Evolutionary conservation across 2,113 vertebrate genomes (phyloP).

Genomic region (Sus scrofa): DNA sequence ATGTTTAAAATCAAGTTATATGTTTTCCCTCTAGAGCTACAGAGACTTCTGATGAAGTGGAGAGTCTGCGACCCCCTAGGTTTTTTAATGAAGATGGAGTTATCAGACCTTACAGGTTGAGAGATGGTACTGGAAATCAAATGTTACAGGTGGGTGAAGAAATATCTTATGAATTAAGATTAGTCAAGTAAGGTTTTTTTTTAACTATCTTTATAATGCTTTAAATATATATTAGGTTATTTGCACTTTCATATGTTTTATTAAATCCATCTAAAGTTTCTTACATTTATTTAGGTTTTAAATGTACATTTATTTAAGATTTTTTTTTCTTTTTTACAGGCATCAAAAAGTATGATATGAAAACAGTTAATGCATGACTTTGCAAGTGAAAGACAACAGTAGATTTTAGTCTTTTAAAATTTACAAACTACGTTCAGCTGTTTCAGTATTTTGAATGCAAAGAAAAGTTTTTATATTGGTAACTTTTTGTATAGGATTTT

Average conservation of each 20-base stretch:
- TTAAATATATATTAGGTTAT: conserved; percentile 50
- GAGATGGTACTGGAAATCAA: conserved; percentile 96
- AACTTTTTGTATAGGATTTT: conserved; percentile 64
- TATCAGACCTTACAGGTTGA: conserved; percentile 96
- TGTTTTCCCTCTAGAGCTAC: conserved; percentile 90
- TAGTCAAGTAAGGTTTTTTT: conserved; percentile 29
- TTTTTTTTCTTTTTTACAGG: conserved; percentile 77
- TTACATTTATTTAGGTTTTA: conserved; percentile 64
- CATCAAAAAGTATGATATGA: conserved; percentile 79
- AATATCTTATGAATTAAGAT: conserved; percentile 66
- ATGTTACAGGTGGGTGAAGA: conserved; percentile 96
- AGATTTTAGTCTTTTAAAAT: conserved; percentile 71
- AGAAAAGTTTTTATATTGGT: conserved; percentile 55
- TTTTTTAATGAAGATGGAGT: conserved; percentile 98
- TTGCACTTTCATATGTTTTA: conserved; percentile 42
- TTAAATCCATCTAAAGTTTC: conserved; percentile 62
- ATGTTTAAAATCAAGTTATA: not conserved
- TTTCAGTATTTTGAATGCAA: conserved; percentile 77
- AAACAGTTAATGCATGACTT: conserved; percentile 80
- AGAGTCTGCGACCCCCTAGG: conserved; percentile 95
- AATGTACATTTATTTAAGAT: conserved; percentile 75
- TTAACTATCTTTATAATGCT: not conserved
- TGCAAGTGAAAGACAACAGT: conserved; percentile 76
- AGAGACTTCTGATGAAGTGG: conserved; percentile 94
- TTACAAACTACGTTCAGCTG: conserved; percentile 57